Percentiles rank a stretch among this genome's conserved stretches.
Evolutionary conservation across 1,140 invertebrate genomes (phyloP).

Genomic region (Megathymus violae): DNA sequence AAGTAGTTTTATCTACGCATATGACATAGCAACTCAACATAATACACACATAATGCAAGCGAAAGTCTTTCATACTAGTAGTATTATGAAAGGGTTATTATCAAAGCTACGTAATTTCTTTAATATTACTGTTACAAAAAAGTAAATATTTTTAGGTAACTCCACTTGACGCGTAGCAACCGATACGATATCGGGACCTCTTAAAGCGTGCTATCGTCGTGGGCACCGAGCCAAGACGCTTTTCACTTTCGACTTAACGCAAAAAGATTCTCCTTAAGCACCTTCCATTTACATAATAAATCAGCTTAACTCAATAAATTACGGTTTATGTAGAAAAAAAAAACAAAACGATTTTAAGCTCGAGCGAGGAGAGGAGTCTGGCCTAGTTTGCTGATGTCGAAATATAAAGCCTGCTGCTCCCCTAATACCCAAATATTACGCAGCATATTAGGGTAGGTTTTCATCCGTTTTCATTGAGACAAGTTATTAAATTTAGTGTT

Average conservation of each 20-base stretch:
- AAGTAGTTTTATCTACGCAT: too few relatives aligned
- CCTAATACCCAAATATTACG: conserved; percentile 29
- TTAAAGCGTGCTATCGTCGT: not conserved
- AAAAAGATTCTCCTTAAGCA: conserved; percentile 3
- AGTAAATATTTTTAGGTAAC: too few relatives aligned
- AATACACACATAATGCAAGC: too few relatives aligned
- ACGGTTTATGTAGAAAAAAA: conserved; percentile 19
- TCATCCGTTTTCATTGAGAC: conserved; percentile 11
- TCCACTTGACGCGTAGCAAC: not conserved
- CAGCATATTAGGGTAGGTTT: conserved; percentile 19
- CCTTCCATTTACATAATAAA: conserved; percentile 25
- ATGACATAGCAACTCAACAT: too few relatives aligned
- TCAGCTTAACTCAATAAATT: conserved; percentile 18
- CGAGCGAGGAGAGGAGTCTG: not conserved
- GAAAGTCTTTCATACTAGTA: too few relatives aligned
- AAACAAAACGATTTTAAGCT: conserved; percentile 23
- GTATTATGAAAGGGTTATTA: too few relatives aligned
- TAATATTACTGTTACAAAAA: too few relatives aligned
- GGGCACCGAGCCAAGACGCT: not conserved
- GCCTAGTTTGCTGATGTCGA: conserved; percentile 15
- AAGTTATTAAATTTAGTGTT: conserved; percentile 25
- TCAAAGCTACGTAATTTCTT: too few relatives aligned
- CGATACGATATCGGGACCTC: conserved; percentile 1
- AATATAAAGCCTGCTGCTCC: not conserved
- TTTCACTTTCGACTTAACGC: conserved; percentile 1